Conservation (phyloP, 2,888 invertebrate species). For the Theretra japonica region DNA sequence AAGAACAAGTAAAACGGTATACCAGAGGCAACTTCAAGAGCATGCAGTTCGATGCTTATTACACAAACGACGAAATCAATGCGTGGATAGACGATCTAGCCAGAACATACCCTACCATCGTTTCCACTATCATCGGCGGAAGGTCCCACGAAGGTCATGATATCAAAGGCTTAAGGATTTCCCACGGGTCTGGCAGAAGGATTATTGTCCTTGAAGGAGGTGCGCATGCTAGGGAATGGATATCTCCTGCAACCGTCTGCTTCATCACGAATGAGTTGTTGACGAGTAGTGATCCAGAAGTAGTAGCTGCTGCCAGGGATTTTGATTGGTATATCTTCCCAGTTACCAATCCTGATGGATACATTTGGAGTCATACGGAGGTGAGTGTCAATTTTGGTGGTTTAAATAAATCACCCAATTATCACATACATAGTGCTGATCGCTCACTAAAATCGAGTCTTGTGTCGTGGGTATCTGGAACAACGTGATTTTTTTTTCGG, state of each 20-base stretch:
- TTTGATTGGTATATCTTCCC: conserved; percentile 92
- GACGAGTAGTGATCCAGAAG: conserved; percentile 80
- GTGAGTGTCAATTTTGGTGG: conserved; percentile 78
- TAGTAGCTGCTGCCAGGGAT: conserved; percentile 84
- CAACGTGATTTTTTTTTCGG: too few species aligned
- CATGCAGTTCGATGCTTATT: conserved; percentile 83
- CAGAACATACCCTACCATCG: conserved; percentile 70
- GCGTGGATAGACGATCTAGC: conserved; percentile 83
- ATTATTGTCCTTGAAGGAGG: conserved; percentile 73
- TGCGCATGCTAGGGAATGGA: conserved; percentile 92
- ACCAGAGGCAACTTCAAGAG: conserved; percentile 45
- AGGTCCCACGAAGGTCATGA: conserved; percentile 70
- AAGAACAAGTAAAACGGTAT: conserved; percentile 60
- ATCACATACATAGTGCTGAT: too few species aligned
- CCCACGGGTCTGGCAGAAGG: conserved; percentile 59
- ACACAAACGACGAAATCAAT: conserved; percentile 85
- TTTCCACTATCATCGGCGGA: conserved; percentile 71
- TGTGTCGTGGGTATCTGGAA: too few species aligned
- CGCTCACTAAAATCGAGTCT: too few species aligned
- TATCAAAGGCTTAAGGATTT: conserved; percentile 76
- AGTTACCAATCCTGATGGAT: conserved; percentile 90
- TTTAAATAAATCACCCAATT: too few species aligned
- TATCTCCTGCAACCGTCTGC: conserved; percentile 86
- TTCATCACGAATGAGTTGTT: conserved; percentile 88
- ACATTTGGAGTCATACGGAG: conserved; percentile 85